phyloP scores from a whole-genome alignment of 2,113 vertebrate species.

The Paramisgurnus dabryanus region DNA sequence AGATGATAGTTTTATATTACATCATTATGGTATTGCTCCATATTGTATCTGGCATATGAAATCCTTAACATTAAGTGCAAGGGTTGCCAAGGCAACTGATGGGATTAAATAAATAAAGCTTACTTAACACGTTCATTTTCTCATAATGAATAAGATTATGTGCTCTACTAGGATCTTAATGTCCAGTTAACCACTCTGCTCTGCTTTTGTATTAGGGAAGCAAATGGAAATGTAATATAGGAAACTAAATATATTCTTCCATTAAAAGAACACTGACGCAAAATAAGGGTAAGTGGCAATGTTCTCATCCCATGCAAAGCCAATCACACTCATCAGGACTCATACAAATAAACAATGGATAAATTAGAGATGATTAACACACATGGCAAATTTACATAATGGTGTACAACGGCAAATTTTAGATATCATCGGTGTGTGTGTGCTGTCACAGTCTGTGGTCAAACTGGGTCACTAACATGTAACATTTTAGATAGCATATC shows the following conservation, averaged over 20 bases:
- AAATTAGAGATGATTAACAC: not conserved
- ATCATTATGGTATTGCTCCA: not conserved
- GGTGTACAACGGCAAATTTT: not conserved
- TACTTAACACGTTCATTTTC: constrained; percentile 8
- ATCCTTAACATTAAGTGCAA: not conserved
- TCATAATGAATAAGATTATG: constrained; percentile 22
- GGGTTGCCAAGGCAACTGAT: constrained; percentile 24
- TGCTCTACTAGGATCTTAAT: constrained; percentile 20
- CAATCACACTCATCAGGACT: not conserved
- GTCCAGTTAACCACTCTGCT: constrained; percentile 8
- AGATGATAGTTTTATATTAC: not conserved
- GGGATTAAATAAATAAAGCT: constrained; percentile 4
- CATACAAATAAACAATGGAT: not conserved
- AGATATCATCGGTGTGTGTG: not conserved
- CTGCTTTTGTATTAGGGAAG: constrained; percentile 17
- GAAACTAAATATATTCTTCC: not conserved
- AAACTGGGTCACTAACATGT: not conserved
- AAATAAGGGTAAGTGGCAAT: not conserved
- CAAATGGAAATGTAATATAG: constrained; percentile 21
- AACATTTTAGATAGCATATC: no score
- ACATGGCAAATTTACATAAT: not conserved
- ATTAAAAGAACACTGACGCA: constrained; percentile 4
- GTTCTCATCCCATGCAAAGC: not conserved
- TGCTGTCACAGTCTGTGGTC: not conserved
- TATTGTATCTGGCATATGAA: not conserved